Conservation (phyloP, 1,140 invertebrate genomes). For the Lasaia peninsularis region DNA sequence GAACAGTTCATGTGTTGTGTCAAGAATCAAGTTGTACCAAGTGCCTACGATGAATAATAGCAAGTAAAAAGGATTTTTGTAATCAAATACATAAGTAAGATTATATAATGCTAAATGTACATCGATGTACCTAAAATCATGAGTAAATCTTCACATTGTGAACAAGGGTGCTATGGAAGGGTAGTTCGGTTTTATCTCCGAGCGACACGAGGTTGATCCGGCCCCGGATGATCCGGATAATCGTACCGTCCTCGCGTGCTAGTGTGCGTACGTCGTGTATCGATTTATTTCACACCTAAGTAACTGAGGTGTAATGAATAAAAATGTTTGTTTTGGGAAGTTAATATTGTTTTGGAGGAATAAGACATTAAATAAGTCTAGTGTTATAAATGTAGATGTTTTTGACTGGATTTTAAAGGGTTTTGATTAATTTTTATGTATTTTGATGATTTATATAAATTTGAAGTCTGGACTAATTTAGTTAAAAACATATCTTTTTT, state of each 20-base stretch:
- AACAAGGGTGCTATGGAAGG: slow-evolving; percentile 28
- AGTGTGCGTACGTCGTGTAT: slow-evolving; percentile 35
- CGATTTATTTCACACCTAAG: slow-evolving; percentile 31
- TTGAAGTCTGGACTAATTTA: too few relatives aligned
- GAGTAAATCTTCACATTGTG: slow-evolving; percentile 18
- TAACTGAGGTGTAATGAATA: slow-evolving; percentile 7
- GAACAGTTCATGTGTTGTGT: too few relatives aligned
- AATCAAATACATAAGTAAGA: too few relatives aligned
- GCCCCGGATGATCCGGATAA: slow-evolving; percentile 67
- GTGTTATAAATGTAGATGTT: too few relatives aligned
- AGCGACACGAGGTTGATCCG: slow-evolving; percentile 68
- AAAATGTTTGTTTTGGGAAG: background rate
- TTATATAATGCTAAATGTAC: background rate
- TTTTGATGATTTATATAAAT: too few relatives aligned
- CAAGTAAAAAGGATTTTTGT: too few relatives aligned
- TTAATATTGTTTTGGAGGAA: background rate
- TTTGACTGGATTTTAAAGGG: too few relatives aligned
- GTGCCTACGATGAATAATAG: too few relatives aligned
- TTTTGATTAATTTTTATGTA: too few relatives aligned
- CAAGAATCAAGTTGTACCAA: too few relatives aligned
- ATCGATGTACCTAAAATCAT: slow-evolving; percentile 1
- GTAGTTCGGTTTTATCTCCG: slow-evolving; percentile 64
- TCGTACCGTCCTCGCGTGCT: slow-evolving; percentile 39
- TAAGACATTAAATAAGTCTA: too few relatives aligned
- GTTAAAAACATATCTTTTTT: too few relatives aligned